Percentiles rank a stretch among this genome's conserved stretches.
These are phyloP conservation scores for Epinephelus moara DNA, from an alignment of 2,113 vertebrate species.

Conservation along the genomic window DNA sequence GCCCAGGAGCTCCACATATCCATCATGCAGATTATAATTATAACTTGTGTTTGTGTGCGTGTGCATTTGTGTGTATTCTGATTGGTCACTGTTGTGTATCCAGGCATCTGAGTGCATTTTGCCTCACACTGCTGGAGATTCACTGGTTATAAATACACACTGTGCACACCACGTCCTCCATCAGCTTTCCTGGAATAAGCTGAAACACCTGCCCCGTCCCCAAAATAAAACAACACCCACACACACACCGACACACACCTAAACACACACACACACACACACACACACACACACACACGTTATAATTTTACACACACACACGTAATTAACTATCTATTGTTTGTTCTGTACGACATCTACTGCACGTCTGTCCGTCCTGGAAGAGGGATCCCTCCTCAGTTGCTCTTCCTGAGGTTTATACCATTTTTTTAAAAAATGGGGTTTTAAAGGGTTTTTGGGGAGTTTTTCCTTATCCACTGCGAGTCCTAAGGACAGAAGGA, in stretches of 20 bases:
- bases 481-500: no score
- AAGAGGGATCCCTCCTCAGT: no score
- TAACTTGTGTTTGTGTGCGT: constrained; percentile 16
- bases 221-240: no score
- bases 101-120: constrained; percentile 57
- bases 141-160: constrained; percentile 67
- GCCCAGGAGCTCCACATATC: constrained; percentile 34
- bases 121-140: constrained; percentile 51
- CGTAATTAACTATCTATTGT: neutral
- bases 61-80: neutral
- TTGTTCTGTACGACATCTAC: no score
- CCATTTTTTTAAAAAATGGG: no score
- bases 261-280: neutral
- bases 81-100: constrained; percentile 60
- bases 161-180: constrained; percentile 35
- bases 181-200: constrained; percentile 68
- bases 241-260: neutral
- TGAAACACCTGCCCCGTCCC: constrained; percentile 53
- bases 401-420: no score
- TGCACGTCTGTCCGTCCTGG: no score
- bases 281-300: neutral
- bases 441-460: no score
- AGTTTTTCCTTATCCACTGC: no score
- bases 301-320: no score
- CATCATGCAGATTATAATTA: constrained; percentile 52